Evolutionary conservation across 1,140 invertebrate genomes (phyloP), one percentile per base, ranked within the genome.

Genomic region (Littorina saxatilis): DNA sequence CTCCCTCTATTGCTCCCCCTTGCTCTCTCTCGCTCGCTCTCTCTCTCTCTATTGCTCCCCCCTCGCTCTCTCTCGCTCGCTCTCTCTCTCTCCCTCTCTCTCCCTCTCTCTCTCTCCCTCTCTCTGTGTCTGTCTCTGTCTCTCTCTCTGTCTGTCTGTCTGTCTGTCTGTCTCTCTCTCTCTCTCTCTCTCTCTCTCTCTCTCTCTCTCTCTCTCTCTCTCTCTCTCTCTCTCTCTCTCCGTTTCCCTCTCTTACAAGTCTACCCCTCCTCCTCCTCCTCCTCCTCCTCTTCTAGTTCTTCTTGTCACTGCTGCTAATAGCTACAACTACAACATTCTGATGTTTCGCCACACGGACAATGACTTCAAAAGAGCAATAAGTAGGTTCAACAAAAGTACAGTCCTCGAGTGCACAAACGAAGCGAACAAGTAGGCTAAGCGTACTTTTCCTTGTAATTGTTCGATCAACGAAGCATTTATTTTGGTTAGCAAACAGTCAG

Each of bases 211-310:
- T 23, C 23, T 35, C 32, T 66, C 23, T 23, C 23, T 35, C 32
- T 66, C 23, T 23, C 23, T 35, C 32, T 66, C 23, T 23, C 23
- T 23, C 32, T 35, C 32, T 23, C 23, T 23, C 32, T 35, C 32
- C 32, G 5, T 23, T 23, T 35, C 32, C 32, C 23, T 66, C 32
- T 35, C 23, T 23, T 35, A 7, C 32, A 9, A 7, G 5, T 29
- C 23, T 66, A 9, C 61, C 23, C 23, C 61, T 66, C 23, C 61
- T 66, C 23, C 61, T 66, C 32, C 61, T 66, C 32, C 61, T 66
- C 32, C 61, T 66, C 32, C 61, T 66, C 32, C 61, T 66, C 32
- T 66, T 66, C 61, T 66, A 9, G 7, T 66, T 66, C 61, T 66
- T 66, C 61, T 66, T 66, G 7, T 66, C 32, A 7, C 23, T 66